Conservation (phyloP, 2,113 vertebrate genomes). For the Eclectus roratus region DNA sequence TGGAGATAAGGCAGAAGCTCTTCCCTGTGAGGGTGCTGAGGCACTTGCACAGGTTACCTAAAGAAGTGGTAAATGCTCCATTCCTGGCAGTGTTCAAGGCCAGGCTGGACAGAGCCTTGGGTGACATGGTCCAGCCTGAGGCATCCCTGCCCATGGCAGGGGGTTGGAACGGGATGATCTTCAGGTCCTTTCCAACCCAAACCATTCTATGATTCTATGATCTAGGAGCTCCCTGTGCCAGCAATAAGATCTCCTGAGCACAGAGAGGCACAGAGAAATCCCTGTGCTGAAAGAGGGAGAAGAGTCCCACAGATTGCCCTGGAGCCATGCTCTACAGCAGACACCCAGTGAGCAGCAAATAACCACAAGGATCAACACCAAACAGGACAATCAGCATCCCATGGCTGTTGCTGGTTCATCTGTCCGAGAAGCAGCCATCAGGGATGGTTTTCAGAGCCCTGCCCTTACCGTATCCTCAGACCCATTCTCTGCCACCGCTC, state of each 20-base stretch:
- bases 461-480: not conserved
- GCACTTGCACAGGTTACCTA: not conserved
- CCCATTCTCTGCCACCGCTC: not conserved
- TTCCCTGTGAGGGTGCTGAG: not conserved
- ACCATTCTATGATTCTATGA: not conserved
- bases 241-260: not conserved
- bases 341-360: not conserved
- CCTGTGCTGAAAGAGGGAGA: not conserved
- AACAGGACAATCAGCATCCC: not conserved
- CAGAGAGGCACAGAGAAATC: not conserved
- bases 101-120: too few species aligned
- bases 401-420: not conserved
- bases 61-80: not conserved
- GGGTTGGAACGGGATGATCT: not conserved
- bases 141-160: not conserved
- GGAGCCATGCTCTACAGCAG: accelerated
- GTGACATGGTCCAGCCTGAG: not conserved
- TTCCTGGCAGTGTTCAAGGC: not conserved
- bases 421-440: not conserved
- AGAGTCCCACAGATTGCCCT: not conserved
- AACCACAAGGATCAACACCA: accelerated
- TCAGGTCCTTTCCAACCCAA: not conserved
- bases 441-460: not conserved
- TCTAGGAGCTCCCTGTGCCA: not conserved
- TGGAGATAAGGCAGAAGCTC: not conserved